Evolutionary conservation across 2,797 vertebrate species (phyloP).

Genomic region (Siniperca obscura): DNA sequence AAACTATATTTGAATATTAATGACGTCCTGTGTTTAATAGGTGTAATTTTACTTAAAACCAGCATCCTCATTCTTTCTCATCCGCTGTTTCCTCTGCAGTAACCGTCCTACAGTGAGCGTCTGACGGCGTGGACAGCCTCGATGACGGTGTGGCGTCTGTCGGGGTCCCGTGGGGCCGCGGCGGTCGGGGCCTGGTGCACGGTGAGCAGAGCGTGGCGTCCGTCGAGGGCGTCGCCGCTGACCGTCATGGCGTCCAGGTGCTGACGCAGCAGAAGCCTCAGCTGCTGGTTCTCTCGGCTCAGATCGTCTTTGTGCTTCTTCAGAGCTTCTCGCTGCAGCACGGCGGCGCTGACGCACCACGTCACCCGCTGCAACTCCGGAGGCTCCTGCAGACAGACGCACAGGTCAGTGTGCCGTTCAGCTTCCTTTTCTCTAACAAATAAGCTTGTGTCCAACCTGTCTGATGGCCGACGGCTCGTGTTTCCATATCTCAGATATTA

Average conservation of each 20-base stretch:
- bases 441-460: not conserved
- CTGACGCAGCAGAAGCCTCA: slow-evolving; percentile 37
- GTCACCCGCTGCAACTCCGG: slow-evolving; percentile 29
- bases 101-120: not conserved
- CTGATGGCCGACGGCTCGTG: not conserved
- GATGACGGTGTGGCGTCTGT: slow-evolving; percentile 1
- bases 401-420: not conserved
- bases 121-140: slow-evolving; percentile 16
- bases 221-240: not conserved
- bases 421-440: too few species aligned
- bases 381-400: slow-evolving; percentile 10
- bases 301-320: slow-evolving; percentile 11
- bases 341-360: fast-evolving
- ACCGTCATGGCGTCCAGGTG: slow-evolving; percentile 49
- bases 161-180: fast-evolving
- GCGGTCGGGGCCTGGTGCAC: not conserved
- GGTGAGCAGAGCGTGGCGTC: not conserved
- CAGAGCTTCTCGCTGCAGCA: slow-evolving; percentile 45
- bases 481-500: not conserved
- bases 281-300: slow-evolving; percentile 59
- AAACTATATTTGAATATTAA: too few species aligned
- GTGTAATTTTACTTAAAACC: too few species aligned
- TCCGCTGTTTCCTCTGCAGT: not conserved
- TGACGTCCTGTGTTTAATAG: too few species aligned
- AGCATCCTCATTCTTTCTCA: too few species aligned